Base-by-base conservation (phyloP, 35 echinoderm and acorn worm species). In the Chiridota heheva region DNA sequence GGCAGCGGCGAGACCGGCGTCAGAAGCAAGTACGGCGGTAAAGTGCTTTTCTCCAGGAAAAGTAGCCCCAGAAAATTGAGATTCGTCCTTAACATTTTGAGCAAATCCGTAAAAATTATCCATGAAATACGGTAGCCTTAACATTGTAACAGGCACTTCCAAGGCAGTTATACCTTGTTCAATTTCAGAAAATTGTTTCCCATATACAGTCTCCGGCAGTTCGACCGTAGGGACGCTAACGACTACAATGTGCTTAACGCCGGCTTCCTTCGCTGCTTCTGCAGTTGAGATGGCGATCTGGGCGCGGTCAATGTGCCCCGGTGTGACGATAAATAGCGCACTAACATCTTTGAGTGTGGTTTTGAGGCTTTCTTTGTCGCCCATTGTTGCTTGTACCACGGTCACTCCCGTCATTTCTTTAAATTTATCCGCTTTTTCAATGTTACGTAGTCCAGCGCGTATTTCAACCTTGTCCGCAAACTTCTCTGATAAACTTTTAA, bases 381-480 rank as follows among this genome's bases (percentile, higher is more conserved):
- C 70, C 83, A 86, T 86, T 2, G 27, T 63, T 5, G 70, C 70
- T 63, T 72, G 58, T 26, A 86, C 70, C 6, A 86, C 51, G 0
- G 70, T 77, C 33, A 86, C 83, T 2, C 70, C 70, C 15, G 47
- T 16, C 13, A 86, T 15, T 36, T 86, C 70, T 63, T 47, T 61
- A 40, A 86, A 57, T 26, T 72, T 47, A 32, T 57, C 48, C 17
- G 70, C 83, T n/a, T 29, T 62, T 25, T 45, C 83, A 39, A 38
- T 45, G 69, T 72, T 63, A 44, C 70, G 33, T 32, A 76, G 69
- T 25, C 83, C 83, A 6, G 69, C 83, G 35, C 71, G 68, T 35
- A 86, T 86, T 36, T 76, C 40, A 13, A 76, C 69, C 53, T 42
- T 46, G 47, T 86, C 83, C 2, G 44, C 83, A 44, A 61, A 86